Percentiles rank a stretch among this genome's conserved stretches.
Conservation (phyloP, 2,113 vertebrate genomes). For the Trichomycterus rosablanca region DNA sequence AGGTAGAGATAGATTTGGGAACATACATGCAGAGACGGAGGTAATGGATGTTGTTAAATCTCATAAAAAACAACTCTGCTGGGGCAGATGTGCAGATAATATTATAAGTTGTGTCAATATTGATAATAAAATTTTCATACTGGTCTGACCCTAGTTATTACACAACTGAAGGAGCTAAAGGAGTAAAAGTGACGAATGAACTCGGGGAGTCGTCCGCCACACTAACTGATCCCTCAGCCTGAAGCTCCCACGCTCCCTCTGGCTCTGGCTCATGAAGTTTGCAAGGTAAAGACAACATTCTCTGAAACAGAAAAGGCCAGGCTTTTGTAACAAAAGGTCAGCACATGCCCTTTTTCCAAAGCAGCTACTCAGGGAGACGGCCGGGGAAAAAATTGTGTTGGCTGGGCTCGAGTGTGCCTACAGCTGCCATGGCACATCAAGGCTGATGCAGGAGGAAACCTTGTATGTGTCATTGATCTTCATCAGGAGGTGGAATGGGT, state of each 20-base stretch:
- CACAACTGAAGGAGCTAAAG: too few relatives aligned
- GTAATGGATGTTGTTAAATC: too few relatives aligned
- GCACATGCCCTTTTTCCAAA: slow-evolving; percentile 35
- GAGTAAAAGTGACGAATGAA: slow-evolving; percentile 18
- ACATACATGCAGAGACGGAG: too few relatives aligned
- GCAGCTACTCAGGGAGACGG: slow-evolving; percentile 1
- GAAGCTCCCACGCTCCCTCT: slow-evolving; percentile 15
- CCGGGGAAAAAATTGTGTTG: background rate
- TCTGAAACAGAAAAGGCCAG: slow-evolving; percentile 36
- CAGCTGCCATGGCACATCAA: slow-evolving; percentile 35
- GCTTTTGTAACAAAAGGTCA: slow-evolving; percentile 48
- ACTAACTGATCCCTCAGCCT: slow-evolving; percentile 1
- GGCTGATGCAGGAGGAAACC: slow-evolving; percentile 16
- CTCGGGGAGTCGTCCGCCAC: background rate
- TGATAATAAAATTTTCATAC: too few relatives aligned
- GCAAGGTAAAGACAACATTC: slow-evolving; percentile 38
- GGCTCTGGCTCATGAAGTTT: slow-evolving; percentile 28
- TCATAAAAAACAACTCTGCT: too few relatives aligned
- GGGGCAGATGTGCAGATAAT: too few relatives aligned
- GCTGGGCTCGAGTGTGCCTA: slow-evolving; percentile 5
- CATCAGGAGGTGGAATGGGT: slow-evolving; percentile 33
- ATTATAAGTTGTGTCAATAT: too few relatives aligned
- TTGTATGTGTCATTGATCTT: slow-evolving; percentile 24
- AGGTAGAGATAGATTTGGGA: too few relatives aligned
- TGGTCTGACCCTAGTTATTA: too few relatives aligned